Conservation (phyloP, 2,888 invertebrate genomes). For the Agrochola lychnidis region DNA sequence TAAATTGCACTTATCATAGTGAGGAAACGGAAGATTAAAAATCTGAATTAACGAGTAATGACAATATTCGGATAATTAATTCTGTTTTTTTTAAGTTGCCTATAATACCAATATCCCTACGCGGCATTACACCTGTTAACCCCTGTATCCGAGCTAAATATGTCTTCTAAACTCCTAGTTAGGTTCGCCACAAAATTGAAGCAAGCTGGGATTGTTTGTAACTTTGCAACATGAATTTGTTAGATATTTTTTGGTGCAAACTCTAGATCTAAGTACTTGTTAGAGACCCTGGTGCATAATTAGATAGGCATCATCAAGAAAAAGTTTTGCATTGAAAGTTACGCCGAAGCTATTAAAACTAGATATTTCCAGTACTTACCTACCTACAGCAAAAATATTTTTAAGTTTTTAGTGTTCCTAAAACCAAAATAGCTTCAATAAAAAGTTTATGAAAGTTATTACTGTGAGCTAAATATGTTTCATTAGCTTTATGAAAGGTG, state of each 20-base stretch:
- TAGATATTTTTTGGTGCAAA: background rate
- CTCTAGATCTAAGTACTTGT: background rate
- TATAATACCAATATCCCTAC: background rate
- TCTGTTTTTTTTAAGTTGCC: background rate
- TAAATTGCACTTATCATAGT: background rate
- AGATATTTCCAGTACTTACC: background rate
- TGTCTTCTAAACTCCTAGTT: constrained; percentile 4
- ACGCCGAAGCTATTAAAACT: background rate
- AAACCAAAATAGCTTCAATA: constrained; percentile 31
- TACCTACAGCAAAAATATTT: constrained; percentile 1
- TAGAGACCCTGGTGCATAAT: background rate
- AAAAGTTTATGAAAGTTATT: constrained; percentile 31
- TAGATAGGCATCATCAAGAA: background rate
- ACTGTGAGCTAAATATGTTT: constrained; percentile 35
- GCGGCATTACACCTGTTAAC: constrained; percentile 36
- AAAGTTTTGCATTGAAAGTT: background rate
- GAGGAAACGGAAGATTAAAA: background rate
- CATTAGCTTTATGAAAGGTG: constrained; percentile 27
- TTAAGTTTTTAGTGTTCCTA: constrained; percentile 13
- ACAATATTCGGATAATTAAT: background rate
- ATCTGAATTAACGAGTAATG: background rate
- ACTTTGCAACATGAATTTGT: background rate
- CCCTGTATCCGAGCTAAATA: constrained; percentile 26
- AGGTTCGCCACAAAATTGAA: constrained; percentile 21
- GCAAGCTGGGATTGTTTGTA: background rate